These are phyloP conservation scores for Tapirus indicus DNA, from an alignment of 2,797 vertebrate genomes.

Conservation along the genomic window DNA sequence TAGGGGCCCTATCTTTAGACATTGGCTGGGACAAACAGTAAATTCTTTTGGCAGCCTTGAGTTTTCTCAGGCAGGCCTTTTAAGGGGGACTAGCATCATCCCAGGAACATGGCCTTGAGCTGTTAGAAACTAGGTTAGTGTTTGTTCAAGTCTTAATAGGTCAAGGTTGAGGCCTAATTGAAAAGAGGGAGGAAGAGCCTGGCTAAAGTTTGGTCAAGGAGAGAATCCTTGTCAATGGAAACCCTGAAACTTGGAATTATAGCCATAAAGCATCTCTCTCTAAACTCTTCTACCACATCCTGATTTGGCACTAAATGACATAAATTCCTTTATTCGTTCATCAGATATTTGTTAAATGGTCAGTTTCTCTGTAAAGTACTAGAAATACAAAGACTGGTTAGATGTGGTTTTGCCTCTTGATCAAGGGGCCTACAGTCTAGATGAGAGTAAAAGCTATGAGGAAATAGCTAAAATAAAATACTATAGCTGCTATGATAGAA, in stretches of 20 bases:
- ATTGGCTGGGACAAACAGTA: neutral
- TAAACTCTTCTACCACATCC: neutral
- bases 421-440: neutral
- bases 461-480: slow-evolving; percentile 5
- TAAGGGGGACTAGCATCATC: neutral
- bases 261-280: neutral
- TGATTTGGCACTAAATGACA: neutral
- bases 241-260: neutral
- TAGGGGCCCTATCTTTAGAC: neutral
- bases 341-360: neutral
- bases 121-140: neutral
- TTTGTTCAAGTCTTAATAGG: neutral
- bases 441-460: neutral
- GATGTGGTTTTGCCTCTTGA: neutral
- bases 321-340: neutral
- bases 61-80: neutral
- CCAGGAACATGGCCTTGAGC: neutral
- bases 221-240: neutral
- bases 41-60: neutral
- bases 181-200: neutral
- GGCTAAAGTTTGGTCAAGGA: neutral
- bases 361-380: neutral
- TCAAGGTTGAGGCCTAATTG: neutral
- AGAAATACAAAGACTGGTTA: neutral
- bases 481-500: neutral